Evolutionary conservation across 2,797 vertebrate genomes (phyloP), one percentile per base, ranked within the genome.

Genomic region (Phaenicophaeus curvirostris): DNA sequence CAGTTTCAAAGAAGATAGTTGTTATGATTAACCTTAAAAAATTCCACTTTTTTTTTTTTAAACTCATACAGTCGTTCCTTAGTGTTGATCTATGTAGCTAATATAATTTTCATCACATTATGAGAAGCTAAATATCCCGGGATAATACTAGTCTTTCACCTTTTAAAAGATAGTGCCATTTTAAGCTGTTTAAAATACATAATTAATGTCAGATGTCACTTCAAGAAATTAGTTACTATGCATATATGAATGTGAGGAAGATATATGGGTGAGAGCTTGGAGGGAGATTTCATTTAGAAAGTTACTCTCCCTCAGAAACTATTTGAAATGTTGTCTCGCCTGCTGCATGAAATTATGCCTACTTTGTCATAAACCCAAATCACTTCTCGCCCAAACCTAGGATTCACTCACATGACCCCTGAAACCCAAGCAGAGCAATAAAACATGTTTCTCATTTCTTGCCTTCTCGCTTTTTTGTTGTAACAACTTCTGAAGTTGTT

Each of bases 1-100:
- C 65, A 57, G 3, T 89, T 89, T 82, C 77, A 93, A 86, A 90
- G 79, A 51, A 59, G 69, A 33, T 50, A 72, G 16, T 88, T 90
- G 50, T 90, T 90, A 51, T 0, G 2, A 31, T 76, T 92, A 65
- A 50, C 65, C n/a, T 87, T 25, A 51, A 35, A 65, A 87, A 89
- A 77, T 80, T 67, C 68, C 31, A 25, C 21, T 66, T 1, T 25
- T 33, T 28, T 71, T 23, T 37, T 75, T 11, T 25, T 12, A 48
- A 50, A 46, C 21, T 57, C 13, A 8, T 66, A 20, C n/a, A 48
- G 39, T 53, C 31, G 8, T 53, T 91, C 15, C n/a, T 83, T 77
- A 59, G 41, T 42, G 12, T n/a, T 81, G 46, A 58, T 84, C 74
- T 4, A 0, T 58, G 35, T 79, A 62, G 51, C 18, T 85, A 68